Evolutionary conservation across 2,797 vertebrate genomes (phyloP).

Genomic region (Adelosebastes latens): DNA sequence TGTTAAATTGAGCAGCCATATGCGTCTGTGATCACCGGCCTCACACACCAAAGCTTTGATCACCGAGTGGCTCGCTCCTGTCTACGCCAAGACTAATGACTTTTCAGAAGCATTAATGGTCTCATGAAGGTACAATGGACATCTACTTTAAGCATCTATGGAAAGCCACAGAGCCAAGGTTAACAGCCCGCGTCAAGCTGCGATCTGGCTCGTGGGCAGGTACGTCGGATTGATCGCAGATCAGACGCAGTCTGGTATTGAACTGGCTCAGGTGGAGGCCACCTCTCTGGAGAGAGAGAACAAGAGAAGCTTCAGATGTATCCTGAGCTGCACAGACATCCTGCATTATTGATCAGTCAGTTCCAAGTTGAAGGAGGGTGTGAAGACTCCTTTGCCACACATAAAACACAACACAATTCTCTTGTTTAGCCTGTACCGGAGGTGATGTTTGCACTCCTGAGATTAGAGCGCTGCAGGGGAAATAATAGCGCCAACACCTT

Average conservation of each 20-base stretch:
- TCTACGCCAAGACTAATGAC: constrained; percentile 30
- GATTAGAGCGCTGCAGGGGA: constrained; percentile 19
- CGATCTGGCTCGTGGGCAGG: constrained; percentile 16
- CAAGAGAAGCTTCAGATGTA: constrained; percentile 1
- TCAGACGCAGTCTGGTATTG: constrained; percentile 59
- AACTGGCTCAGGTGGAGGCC: constrained; percentile 24
- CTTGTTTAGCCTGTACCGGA: not conserved
- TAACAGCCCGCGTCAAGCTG: constrained; percentile 22
- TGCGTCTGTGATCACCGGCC: constrained; percentile 35
- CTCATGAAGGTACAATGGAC: not conserved
- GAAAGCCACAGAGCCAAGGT: constrained; percentile 25
- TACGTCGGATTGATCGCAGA: constrained; percentile 50
- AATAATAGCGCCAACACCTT: constrained; percentile 24
- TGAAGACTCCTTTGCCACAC: constrained; percentile 1
- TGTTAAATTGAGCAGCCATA: constrained; percentile 3
- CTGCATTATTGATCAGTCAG: constrained; percentile 67
- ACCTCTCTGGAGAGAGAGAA: constrained; percentile 23
- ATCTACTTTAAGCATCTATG: constrained; percentile 22
- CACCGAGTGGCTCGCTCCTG: not conserved
- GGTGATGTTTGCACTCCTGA: constrained; percentile 25
- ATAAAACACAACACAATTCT: constrained; percentile 19
- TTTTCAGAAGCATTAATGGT: constrained; percentile 41
- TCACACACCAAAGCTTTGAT: constrained; percentile 44
- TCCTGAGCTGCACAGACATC: constrained; percentile 18
- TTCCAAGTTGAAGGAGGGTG: constrained; percentile 30